These are phyloP conservation scores for Autographa gamma DNA, from an alignment of 2,888 invertebrate species.

Conservation along the genomic window DNA sequence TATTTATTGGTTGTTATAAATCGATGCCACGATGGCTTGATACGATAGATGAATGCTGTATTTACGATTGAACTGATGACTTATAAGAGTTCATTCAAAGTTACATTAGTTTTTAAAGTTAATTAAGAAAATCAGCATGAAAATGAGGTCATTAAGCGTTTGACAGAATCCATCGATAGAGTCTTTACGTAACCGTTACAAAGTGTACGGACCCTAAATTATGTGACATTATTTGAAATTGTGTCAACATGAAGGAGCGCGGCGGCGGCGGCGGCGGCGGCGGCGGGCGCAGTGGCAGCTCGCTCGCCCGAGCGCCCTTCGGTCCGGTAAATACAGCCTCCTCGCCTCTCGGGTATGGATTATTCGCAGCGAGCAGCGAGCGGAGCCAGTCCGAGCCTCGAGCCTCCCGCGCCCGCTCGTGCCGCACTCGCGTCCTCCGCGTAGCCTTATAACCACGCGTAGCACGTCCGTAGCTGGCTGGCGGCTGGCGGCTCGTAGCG, in stretches of 20 bases:
- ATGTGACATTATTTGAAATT: constrained; percentile 84
- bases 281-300: constrained; percentile 75
- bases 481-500: constrained; percentile 66
- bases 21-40: background rate
- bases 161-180: constrained; percentile 53
- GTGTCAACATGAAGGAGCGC: constrained; percentile 83
- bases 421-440: constrained; percentile 58
- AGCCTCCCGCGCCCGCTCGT: constrained; percentile 78
- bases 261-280: constrained; percentile 71
- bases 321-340: constrained; percentile 87
- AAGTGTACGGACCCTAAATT: constrained; percentile 71
- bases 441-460: constrained; percentile 61
- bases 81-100: constrained; percentile 42
- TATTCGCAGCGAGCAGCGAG: constrained; percentile 81
- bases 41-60: constrained; percentile 12
- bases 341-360: constrained; percentile 86
- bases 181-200: constrained; percentile 59
- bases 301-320: constrained; percentile 82
- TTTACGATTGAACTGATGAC: constrained; percentile 23
- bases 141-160: constrained; percentile 48
- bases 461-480: constrained; percentile 64
- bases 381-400: constrained; percentile 84
- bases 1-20: background rate
- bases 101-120: constrained; percentile 52
- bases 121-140: constrained; percentile 44